A percentile compares a stretch with the other conserved stretches of the same genome.
Conservation (phyloP, 2,888 invertebrate species). For the Theodoxus fluviatilis region DNA sequence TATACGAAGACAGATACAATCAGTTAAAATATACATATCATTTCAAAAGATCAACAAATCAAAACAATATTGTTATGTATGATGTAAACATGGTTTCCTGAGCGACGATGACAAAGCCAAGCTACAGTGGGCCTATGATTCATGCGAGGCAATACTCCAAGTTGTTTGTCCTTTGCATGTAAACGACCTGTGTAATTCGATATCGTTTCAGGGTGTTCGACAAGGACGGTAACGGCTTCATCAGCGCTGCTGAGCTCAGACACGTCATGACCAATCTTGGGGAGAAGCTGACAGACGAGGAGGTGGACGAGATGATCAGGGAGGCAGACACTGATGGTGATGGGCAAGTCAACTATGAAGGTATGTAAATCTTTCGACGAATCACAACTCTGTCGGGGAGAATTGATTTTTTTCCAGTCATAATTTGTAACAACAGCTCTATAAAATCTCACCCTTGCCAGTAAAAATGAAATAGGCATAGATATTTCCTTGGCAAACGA, state of each 20-base stretch:
- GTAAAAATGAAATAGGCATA: neutral
- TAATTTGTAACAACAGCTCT: neutral
- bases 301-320: slow-evolving; percentile 30
- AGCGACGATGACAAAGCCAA: too few relatives aligned
- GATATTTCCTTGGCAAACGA: neutral
- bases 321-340: slow-evolving; percentile 29
- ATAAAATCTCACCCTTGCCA: neutral
- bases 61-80: too few relatives aligned
- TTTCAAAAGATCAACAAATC: too few relatives aligned
- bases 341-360: slow-evolving; percentile 90
- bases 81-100: too few relatives aligned
- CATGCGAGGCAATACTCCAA: too few relatives aligned
- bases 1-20: too few relatives aligned
- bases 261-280: slow-evolving; percentile 33
- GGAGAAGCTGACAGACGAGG: slow-evolving; percentile 30
- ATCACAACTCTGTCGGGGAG: neutral
- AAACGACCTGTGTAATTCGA: too few relatives aligned
- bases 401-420: too few relatives aligned
- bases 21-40: too few relatives aligned
- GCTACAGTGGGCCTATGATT: too few relatives aligned
- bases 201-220: slow-evolving; percentile 32
- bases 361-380: slow-evolving; percentile 34
- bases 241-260: slow-evolving; percentile 28
- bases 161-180: too few relatives aligned
- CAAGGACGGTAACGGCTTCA: slow-evolving; percentile 25